Conservation (phyloP, 92 coral and sea anemone genomes). For the Ricordea florida region DNA sequence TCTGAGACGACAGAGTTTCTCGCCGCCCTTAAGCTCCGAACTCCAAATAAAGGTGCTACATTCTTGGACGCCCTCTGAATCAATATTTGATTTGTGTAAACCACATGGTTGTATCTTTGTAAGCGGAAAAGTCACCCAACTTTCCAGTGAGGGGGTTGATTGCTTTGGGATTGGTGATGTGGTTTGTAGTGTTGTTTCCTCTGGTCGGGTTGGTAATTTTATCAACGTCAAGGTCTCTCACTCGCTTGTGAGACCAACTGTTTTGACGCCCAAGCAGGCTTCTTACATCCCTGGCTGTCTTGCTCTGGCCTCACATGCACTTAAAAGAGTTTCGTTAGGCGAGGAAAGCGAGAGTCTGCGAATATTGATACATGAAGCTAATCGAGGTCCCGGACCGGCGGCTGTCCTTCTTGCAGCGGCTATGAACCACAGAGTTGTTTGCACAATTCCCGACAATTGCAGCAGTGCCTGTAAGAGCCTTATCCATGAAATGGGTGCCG, state of each 20-base stretch:
- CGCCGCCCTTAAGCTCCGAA: too few species aligned
- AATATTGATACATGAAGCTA: constrained; percentile 28
- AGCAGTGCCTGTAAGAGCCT: too few species aligned
- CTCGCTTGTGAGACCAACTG: constrained; percentile 17
- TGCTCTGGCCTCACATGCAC: constrained; percentile 5
- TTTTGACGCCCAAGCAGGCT: constrained; percentile 34
- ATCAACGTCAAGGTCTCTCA: constrained; percentile 12
- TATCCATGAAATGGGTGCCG: too few species aligned
- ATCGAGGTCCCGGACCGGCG: constrained; percentile 24
- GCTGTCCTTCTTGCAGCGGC: constrained; percentile 33
- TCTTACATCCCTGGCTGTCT: constrained; percentile 36
- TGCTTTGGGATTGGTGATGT: constrained; percentile 13
- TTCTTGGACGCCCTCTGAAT: too few species aligned
- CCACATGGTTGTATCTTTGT: constrained; percentile 18
- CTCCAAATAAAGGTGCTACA: too few species aligned
- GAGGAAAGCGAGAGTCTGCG: not conserved
- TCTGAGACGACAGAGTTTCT: too few species aligned
- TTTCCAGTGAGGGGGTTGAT: not conserved
- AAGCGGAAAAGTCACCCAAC: constrained; percentile 23
- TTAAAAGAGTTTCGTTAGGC: not conserved
- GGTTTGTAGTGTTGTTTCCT: constrained; percentile 34
- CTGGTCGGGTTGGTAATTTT: constrained; percentile 9
- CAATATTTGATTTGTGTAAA: not conserved
- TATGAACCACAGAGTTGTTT: constrained; percentile 22
- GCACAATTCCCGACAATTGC: too few species aligned